A percentile compares a stretch with the other conserved stretches of the same genome.
Evolutionary conservation across 2,113 vertebrate species (phyloP).

Genomic region (Tetrao urogallus): DNA sequence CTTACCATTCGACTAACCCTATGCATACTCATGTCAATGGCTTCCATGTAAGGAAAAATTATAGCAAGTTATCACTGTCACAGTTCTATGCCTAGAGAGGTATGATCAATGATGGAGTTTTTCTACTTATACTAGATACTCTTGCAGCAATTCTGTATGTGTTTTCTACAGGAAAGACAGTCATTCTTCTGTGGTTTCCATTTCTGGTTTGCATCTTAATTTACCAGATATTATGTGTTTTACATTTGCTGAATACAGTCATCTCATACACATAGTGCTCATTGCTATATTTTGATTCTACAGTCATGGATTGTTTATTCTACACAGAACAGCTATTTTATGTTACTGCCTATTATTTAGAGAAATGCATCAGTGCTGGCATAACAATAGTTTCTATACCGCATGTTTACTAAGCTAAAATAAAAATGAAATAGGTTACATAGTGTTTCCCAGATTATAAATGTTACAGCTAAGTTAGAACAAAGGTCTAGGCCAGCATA

Average conservation of each 20-base stretch:
- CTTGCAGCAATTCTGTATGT: background rate
- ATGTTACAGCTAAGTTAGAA: background rate
- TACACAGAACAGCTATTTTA: background rate
- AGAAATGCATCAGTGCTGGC: background rate
- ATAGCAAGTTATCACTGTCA: background rate
- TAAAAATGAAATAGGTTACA: background rate
- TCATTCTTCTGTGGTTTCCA: background rate
- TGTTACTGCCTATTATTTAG: background rate
- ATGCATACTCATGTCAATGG: background rate
- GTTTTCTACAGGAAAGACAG: background rate
- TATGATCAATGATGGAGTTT: background rate
- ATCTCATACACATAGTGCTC: rapidly evolving
- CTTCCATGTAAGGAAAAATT: background rate
- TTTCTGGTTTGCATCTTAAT: background rate
- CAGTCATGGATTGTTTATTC: background rate
- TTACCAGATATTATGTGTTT: background rate
- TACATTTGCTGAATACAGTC: background rate
- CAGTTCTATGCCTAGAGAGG: background rate
- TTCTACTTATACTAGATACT: background rate
- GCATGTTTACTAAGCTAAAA: background rate
- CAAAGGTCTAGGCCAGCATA: background rate
- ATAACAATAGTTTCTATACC: background rate
- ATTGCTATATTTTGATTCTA: background rate
- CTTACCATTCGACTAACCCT: background rate
- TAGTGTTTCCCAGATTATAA: background rate